A percentile compares a stretch with the other conserved stretches of the same genome.
These are phyloP conservation scores for Bubo blakistoni DNA, from an alignment of 2,113 vertebrate genomes.

Conservation along the genomic window DNA sequence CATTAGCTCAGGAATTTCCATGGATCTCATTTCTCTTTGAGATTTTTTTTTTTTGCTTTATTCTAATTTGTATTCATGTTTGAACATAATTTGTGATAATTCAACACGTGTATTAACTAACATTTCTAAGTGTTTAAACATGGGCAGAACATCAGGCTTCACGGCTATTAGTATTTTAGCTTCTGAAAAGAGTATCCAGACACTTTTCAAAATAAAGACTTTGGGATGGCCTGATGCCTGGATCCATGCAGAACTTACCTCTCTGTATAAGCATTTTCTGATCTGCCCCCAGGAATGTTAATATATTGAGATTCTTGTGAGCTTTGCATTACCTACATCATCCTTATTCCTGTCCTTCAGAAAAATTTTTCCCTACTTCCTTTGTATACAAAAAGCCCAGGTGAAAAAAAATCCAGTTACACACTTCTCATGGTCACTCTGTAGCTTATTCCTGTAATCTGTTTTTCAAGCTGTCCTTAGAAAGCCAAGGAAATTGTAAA, in stretches of 20 bases:
- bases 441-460: neutral
- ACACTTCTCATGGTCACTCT: neutral
- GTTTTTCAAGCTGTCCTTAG: neutral
- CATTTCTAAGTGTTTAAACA: neutral
- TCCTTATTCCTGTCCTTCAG: neutral
- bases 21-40: neutral
- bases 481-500: neutral
- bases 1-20: neutral
- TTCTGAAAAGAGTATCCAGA: neutral
- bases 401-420: neutral
- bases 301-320: neutral
- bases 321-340: neutral
- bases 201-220: neutral
- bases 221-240: neutral
- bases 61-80: neutral
- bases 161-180: neutral
- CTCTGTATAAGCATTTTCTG: neutral
- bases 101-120: neutral
- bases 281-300: neutral
- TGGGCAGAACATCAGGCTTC: neutral
- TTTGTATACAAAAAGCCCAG: neutral
- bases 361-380: neutral
- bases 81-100: neutral
- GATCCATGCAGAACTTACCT: neutral
- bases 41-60: neutral